Evolutionary conservation across 2,888 invertebrate species (phyloP), one percentile per base, ranked within the genome.

Genomic region (Mythimna lalbum): DNA sequence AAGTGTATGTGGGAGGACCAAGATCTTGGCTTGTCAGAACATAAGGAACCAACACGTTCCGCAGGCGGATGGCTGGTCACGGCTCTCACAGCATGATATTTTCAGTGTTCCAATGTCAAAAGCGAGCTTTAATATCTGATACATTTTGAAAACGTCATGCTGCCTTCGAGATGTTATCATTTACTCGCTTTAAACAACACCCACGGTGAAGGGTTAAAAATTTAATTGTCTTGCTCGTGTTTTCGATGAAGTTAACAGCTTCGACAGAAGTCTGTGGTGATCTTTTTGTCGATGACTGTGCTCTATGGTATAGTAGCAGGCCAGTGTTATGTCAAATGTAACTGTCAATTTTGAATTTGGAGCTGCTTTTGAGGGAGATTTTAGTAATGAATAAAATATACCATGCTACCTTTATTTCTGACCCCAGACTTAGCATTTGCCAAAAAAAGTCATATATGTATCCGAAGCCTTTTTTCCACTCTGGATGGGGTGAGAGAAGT

Each of bases 101-200:
- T 79, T 60, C 63, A 77, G 52, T 79, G 76, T 73, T 56, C 39
- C 31, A 53, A 19, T 69, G 79, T 63, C 77, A 79, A 62, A 74
- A 61, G 27, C 9, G 4, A 14, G 52, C 60, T 57, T 31, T 79
- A 79, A 79, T 77, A 79, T 79, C 80, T 79, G 77, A 77, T 77
- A 79, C 59, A 77, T 74, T 77, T 77, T 74, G 74, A 79, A 27
- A 77, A 77, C 63, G 77, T 77, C 77, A 77, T 77, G 77, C 69
- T 77, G 23, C 77, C 61, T 57, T 77, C 80, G 57, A 73, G 77
- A 77, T 77, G 27, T 12, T 68, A 77, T 77, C 77, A 33, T 62
- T 53, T 64, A 69, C 61, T 64, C 57, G 77, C 27, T 61, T 74
- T 62, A 50, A 19, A 39, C 60, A 47, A 76, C 77, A 69, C 80